Evolutionary conservation across 2,113 vertebrate species (phyloP).

Genomic region (Mobula birostris): DNA sequence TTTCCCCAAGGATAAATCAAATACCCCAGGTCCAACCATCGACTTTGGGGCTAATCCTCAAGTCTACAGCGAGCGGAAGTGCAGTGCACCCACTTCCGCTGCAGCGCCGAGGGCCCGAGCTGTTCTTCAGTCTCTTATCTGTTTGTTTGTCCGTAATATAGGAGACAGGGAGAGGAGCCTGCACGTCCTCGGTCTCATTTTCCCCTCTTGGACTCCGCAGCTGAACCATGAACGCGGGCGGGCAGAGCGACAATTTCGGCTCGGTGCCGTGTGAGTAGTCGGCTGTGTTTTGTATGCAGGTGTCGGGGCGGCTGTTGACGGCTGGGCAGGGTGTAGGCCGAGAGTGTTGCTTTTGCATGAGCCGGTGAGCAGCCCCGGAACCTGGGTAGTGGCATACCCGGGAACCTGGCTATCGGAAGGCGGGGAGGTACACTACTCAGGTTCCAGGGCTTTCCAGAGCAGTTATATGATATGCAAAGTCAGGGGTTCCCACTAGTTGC

Average conservation of each 20-base stretch:
- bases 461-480: neutral
- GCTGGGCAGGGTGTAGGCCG: neutral
- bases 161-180: neutral
- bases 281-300: neutral
- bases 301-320: neutral
- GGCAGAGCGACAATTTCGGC: slow-evolving; percentile 6
- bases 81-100: neutral
- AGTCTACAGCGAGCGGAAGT: neutral
- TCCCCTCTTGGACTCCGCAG: neutral
- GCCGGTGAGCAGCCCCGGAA: slow-evolving; percentile 9
- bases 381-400: neutral
- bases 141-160: slow-evolving; percentile 17
- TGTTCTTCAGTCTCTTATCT: neutral
- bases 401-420: slow-evolving; percentile 11
- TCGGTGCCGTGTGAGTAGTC: slow-evolving; percentile 28
- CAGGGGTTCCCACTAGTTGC: neutral
- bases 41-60: neutral
- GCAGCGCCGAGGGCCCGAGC: neutral
- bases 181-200: neutral
- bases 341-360: neutral
- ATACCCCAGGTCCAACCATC: neutral
- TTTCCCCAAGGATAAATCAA: neutral
- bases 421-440: neutral
- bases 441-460: neutral
- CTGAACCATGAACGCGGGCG: neutral